Conservation (phyloP, 2,797 vertebrate genomes). For the Sciaenops ocellatus region DNA sequence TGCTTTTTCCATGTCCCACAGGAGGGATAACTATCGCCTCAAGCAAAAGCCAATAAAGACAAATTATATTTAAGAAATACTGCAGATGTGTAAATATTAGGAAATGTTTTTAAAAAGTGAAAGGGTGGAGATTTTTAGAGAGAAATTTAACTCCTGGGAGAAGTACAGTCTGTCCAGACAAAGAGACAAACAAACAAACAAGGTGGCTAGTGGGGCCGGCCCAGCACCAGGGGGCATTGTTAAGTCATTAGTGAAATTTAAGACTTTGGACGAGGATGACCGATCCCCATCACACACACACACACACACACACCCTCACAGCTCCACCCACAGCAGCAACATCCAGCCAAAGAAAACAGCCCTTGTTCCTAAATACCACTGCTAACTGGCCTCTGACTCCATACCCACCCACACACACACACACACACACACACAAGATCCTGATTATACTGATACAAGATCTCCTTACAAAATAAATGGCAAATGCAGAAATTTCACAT, state of each 20-base stretch:
- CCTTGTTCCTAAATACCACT: conserved; percentile 70
- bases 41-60: conserved; percentile 19
- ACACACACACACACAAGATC: conserved; percentile 28
- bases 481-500: conserved; percentile 42
- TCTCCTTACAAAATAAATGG: conserved; percentile 51
- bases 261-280: conserved; percentile 71
- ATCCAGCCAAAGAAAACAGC: conserved; percentile 77
- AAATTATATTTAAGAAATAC: conserved; percentile 44
- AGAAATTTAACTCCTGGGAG: conserved; percentile 53
- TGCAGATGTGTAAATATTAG: conserved; percentile 62
- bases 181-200: conserved; percentile 82
- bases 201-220: conserved; percentile 59
- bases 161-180: conserved; percentile 59
- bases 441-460: conserved; percentile 49
- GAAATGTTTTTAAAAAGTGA: conserved; percentile 54
- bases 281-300: conserved; percentile 36
- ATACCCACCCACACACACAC: conserved; percentile 36
- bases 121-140: conserved; percentile 3
- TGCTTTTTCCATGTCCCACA: conserved; percentile 15
- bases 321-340: conserved; percentile 62
- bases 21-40: conserved; percentile 25
- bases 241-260: conserved; percentile 88
- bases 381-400: conserved; percentile 73
- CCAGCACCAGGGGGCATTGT: conserved; percentile 82
- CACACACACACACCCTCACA: conserved; percentile 9